A percentile compares a stretch with the other conserved stretches of the same genome.
Conservation (phyloP, 2,797 vertebrate species). For the Okamejei kenojei region DNA sequence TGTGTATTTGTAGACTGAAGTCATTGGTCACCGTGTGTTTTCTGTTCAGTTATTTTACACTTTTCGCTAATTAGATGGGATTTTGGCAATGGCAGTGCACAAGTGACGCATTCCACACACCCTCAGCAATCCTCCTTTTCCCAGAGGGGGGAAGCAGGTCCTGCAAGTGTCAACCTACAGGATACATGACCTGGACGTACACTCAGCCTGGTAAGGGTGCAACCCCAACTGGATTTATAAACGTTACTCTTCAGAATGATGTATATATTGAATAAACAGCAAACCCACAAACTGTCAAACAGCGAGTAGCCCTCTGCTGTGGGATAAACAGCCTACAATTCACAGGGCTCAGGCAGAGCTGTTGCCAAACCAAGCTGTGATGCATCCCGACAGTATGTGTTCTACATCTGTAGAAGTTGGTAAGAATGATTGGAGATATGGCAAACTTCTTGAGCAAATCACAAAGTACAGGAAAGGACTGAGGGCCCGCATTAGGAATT, state of each 20-base stretch:
- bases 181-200: slow-evolving; percentile 56
- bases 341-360: too few relatives aligned
- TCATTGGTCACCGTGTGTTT: background rate
- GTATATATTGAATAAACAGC: background rate
- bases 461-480: too few relatives aligned
- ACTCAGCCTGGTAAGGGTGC: slow-evolving; percentile 53
- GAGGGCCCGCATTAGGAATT: too few relatives aligned
- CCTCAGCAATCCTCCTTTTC: slow-evolving; percentile 49
- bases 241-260: background rate
- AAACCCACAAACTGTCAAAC: background rate
- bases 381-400: too few relatives aligned
- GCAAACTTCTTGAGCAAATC: too few relatives aligned
- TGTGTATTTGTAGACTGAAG: background rate
- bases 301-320: background rate
- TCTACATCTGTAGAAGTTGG: too few relatives aligned
- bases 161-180: slow-evolving; percentile 50
- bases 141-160: slow-evolving; percentile 42
- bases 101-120: slow-evolving; percentile 46
- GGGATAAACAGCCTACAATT: background rate
- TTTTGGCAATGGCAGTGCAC: slow-evolving; percentile 58
- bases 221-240: background rate
- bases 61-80: slow-evolving; percentile 57
- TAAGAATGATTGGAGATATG: too few relatives aligned
- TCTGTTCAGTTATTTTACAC: background rate
- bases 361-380: too few relatives aligned